Base-by-base conservation (phyloP, 2,113 vertebrate species). In the Nansenia antarctica region DNA sequence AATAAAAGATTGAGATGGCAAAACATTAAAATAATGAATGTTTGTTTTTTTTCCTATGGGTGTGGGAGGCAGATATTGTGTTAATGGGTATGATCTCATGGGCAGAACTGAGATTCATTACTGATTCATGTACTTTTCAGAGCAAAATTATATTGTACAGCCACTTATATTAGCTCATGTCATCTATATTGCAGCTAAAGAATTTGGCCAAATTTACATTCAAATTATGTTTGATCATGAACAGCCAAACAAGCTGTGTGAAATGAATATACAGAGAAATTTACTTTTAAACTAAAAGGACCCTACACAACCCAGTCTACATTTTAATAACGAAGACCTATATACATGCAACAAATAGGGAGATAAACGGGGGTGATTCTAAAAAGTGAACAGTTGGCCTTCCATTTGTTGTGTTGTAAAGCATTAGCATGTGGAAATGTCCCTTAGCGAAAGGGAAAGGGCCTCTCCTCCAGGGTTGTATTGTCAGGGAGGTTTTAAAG, bases 1-100 rank as follows among this genome's bases (percentile, higher is more conserved):
- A 63, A 68, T 79, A 37, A n/a, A 55, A 31, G 2, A 63, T 52
- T 58, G 5, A 63, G 45, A 53, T 67, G 30, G 37, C 70, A 75
- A 55, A 61, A 47, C 26, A 67, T 82, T 53, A 62, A 45, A 65
- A 69, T 70, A 65, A 70, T 77, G 27, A 61, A 49, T 32, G 62
- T 72, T 68, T 61, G 61, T 37, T 69, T 65, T 47, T 61, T 59
- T 57, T 63, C 8, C 32, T 37, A 27, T 75, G 62, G 57, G 49
- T 74, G 69, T 69, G 26, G 58, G 63, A 72, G 39, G 65, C 61
- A 74, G 74, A 75, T 62, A 30, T 47, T 65, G 32, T 67, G 20
- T 26, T 81, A 75, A 86, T 84, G 63, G 61, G 26, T 74, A 78
- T 60, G 24, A 32, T 30, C 54, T 66, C 54, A 74, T 52, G 65